phyloP scores from a whole-genome alignment of 2,113 vertebrate species.

The Pitta sordida region DNA sequence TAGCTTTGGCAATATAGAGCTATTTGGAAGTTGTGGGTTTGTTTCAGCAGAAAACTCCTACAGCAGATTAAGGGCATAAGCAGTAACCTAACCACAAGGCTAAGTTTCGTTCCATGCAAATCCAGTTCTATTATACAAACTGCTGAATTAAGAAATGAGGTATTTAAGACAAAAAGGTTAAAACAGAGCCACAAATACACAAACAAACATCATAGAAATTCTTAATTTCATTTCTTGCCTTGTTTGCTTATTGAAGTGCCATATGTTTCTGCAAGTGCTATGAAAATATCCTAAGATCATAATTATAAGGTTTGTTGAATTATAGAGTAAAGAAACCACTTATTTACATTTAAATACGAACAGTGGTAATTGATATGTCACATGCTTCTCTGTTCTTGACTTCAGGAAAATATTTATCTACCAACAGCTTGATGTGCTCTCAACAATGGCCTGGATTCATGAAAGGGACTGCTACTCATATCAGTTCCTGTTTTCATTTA shows the following conservation, averaged over 20 bases:
- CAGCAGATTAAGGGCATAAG: background rate
- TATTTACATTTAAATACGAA: constrained; percentile 68
- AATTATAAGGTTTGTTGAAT: constrained; percentile 67
- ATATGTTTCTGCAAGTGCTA: constrained; percentile 59
- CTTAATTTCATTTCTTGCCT: constrained; percentile 42
- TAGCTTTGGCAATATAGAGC: background rate
- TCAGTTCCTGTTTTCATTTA: background rate
- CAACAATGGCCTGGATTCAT: background rate
- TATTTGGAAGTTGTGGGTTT: background rate
- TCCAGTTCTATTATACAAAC: constrained; percentile 60
- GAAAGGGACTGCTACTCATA: background rate
- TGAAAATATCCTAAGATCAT: constrained; percentile 63
- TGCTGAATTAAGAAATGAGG: constrained; percentile 59
- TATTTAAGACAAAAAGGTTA: constrained; percentile 62
- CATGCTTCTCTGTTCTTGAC: constrained; percentile 39
- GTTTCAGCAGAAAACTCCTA: background rate
- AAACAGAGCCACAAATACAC: constrained; percentile 34
- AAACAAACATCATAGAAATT: constrained; percentile 46
- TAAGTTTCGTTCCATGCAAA: constrained; percentile 44
- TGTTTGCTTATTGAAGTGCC: constrained; percentile 58
- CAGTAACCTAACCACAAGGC: background rate
- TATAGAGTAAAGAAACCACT: constrained; percentile 58
- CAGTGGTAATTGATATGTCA: constrained; percentile 45
- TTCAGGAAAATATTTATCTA: constrained; percentile 61
- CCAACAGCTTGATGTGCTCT: constrained; percentile 39